These are phyloP conservation scores for Amphiprion clarkii DNA, from an alignment of 2,797 vertebrate genomes.

Conservation along the genomic window DNA sequence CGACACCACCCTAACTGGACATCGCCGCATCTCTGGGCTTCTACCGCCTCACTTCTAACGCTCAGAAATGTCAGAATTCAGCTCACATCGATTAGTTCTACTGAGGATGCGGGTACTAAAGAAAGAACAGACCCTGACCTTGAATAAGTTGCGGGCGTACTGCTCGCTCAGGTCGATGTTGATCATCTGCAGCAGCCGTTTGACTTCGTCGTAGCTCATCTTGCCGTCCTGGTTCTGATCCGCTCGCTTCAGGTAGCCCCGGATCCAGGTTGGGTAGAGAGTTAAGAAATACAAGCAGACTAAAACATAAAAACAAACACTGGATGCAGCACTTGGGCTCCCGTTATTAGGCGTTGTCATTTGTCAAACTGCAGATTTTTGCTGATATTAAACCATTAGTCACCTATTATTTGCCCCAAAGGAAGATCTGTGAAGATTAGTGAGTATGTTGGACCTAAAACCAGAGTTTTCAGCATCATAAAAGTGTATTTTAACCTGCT, in stretches of 20 bases:
- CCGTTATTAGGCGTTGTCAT: no score
- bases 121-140: constrained; percentile 83
- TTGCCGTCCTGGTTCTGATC: constrained; percentile 95
- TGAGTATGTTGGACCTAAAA: no score
- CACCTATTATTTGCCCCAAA: no score
- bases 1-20: constrained; percentile 10
- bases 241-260: constrained; percentile 90
- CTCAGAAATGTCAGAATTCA: neutral
- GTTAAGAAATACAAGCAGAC: constrained; percentile 82
- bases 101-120: neutral
- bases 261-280: constrained; percentile 88
- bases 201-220: constrained; percentile 96
- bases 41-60: neutral
- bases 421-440: no score
- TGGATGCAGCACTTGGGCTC: no score
- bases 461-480: no score
- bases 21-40: neutral
- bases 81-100: neutral
- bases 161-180: constrained; percentile 95
- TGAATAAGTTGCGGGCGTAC: constrained; percentile 91
- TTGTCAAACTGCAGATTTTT: no score
- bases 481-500: no score
- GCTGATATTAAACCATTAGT: no score
- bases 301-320: neutral
- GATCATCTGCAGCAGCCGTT: constrained; percentile 93